Evolutionary conservation across 2,888 invertebrate species (phyloP), one percentile per base, ranked within the genome.

Genomic region (Zeuzera pyrina): DNA sequence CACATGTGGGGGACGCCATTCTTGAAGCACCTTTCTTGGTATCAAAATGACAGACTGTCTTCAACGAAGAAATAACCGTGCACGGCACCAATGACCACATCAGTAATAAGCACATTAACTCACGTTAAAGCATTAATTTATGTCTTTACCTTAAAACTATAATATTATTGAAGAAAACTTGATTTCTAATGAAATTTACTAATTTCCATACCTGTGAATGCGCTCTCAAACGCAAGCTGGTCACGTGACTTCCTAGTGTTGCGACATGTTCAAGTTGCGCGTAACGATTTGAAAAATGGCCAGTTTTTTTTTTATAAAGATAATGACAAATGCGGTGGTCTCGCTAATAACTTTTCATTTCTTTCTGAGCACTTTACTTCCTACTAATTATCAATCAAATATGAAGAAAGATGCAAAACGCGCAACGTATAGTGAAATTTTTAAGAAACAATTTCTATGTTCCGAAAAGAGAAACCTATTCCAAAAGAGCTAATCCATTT

Each of bases 1-100:
- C 85, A 86, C 88, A 89, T 89, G 89, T 88, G 88, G 88, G 84
- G 85, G 89, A 89, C 89, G 89, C 89, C 89, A 89, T 89, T 88
- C 88, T 86, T 85, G 85, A 85, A 85, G 84, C 85, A 86, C 86
- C 86, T 81, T 85, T 85, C 85, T 86, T 76, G 85, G 83, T 28
- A 83, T 81, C 84, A 81, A 85, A 85, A 79, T 87, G 87, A 86
- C 87, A 87, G 73, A 32, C 43, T 39, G 43, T 45, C 36, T 73
- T 77, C 76, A 71, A 74, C 72, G 70, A 62, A 50, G 60, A 73
- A 71, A 68, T 74, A 66, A 64, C 55, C 63, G 60, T 61, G 57
- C 65, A 74, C 70, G 52, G 47, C 74, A 77, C 72, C 48, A 60
- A 57, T 36, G 60, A 55, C 62, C 69, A 71, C 58, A 52, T 52